Conservation (phyloP, 2,888 invertebrate species). For the Cantharis lateralis region DNA sequence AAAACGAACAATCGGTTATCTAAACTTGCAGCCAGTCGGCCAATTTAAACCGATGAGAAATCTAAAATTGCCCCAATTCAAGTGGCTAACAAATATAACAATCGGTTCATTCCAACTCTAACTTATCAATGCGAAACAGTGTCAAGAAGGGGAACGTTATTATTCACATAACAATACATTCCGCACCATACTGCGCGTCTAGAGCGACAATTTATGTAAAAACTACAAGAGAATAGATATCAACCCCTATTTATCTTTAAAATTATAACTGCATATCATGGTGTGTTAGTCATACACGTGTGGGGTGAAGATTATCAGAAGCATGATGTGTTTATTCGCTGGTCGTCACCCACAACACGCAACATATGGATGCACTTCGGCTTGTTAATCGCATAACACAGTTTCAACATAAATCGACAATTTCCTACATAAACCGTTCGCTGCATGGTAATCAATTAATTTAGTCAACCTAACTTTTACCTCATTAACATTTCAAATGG, state of each 20-base stretch:
- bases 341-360: constrained; percentile 41
- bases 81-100: constrained; percentile 30
- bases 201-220: constrained; percentile 32
- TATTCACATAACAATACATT: constrained; percentile 36
- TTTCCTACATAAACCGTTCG: neutral
- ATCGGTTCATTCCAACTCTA: constrained; percentile 28
- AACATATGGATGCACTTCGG: constrained; percentile 39
- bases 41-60: constrained; percentile 26
- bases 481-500: neutral
- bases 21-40: constrained; percentile 14
- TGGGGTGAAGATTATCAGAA: constrained; percentile 43
- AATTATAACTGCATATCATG: constrained; percentile 53
- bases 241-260: constrained; percentile 52
- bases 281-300: constrained; percentile 54
- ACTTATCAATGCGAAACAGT: constrained; percentile 37
- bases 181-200: constrained; percentile 28
- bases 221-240: constrained; percentile 46
- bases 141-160: constrained; percentile 31
- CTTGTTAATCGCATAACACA: constrained; percentile 13
- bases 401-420: constrained; percentile 13
- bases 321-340: constrained; percentile 47
- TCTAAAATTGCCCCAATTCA: constrained; percentile 28
- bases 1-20: constrained; percentile 20
- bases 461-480: neutral
- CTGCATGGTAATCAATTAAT: neutral